Base-by-base conservation (phyloP, 2,888 invertebrate genomes). In the Drosophila eohydei region DNA sequence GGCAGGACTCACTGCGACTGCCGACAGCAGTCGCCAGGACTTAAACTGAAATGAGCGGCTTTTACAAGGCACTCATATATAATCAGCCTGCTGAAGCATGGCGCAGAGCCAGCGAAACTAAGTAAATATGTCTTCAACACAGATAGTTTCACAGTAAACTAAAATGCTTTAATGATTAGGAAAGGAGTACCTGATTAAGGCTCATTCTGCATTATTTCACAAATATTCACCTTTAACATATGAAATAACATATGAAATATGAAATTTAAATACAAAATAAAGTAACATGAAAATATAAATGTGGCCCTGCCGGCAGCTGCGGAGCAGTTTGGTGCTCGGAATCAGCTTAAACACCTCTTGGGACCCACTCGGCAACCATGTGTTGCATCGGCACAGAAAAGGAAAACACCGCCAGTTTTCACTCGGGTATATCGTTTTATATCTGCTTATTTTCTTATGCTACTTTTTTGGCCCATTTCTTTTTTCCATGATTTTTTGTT, bases 261-360 rank as follows among this genome's bases (percentile, higher is more conserved):
- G 1, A 4, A 41, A 9, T 11, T 9, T 2, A 14, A 21, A 2
- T 5, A 1, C 3, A 7, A 8, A 46, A 46, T 28, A 1, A 1
- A 43, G 6, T 21, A 9, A n/a, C 2, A 30, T 48, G 3, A 21
- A 21, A 1, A 11, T 9, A 8, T 52, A 2, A 12, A 4, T 16
- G 28, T 40, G 40, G 14, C 5, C 11, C 4, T n/a, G 26, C 8
- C 26, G 26, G 28, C 38, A 40, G 40, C 40, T 30, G 38, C 40
- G 30, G 41, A 59, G 54, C 51, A 65, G 36, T 61, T 71, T 63
- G 62, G 30, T 21, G 28, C 6, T 28, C 32, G 60, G 61, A 81
- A 81, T 81, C 84, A 74, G 84, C 88, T 81, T 84, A 81, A 88
- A 78, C 85, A 84, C 74, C 74, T 70, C 65, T 46, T 28, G 28